Percentiles rank a stretch among this genome's conserved stretches.
These are phyloP conservation scores for Frieseomelitta varia DNA, from an alignment of 1,140 invertebrate species.

Conservation along the genomic window DNA sequence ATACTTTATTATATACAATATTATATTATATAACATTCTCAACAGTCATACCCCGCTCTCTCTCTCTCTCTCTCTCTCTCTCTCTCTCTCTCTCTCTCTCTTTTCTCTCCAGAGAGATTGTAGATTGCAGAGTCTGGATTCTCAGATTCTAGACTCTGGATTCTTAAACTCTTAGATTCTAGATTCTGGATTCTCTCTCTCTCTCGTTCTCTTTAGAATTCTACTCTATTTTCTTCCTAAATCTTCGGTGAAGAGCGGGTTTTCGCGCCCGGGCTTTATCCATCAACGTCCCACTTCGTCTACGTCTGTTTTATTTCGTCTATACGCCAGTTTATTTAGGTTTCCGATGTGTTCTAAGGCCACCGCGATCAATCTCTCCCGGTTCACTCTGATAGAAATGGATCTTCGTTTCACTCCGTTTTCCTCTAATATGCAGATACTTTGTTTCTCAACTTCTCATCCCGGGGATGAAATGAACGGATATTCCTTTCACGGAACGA, in stretches of 20 bases:
- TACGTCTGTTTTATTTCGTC: conserved; percentile 56
- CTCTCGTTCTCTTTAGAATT: not conserved
- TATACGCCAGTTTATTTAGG: conserved; percentile 36
- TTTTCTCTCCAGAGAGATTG: too few species aligned
- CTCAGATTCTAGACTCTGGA: too few species aligned
- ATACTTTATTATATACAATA: too few species aligned
- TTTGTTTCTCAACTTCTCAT: not conserved
- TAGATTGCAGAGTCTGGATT: too few species aligned
- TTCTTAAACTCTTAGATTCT: too few species aligned
- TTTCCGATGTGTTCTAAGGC: conserved; percentile 30
- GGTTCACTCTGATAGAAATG: conserved; percentile 31
- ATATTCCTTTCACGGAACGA: too few species aligned
- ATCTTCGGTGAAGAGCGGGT: conserved; percentile 42
- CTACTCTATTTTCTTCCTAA: conserved; percentile 51
- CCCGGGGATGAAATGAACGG: not conserved
- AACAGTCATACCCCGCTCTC: conserved; percentile 44
- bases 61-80: not conserved
- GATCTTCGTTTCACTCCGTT: conserved; percentile 9
- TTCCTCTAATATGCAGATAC: conserved; percentile 8
- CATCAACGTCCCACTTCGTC: conserved; percentile 59
- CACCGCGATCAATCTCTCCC: conserved; percentile 40
- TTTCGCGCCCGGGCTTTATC: conserved; percentile 60
- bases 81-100: not conserved
- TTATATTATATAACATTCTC: conserved; percentile 60
- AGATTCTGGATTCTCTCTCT: too few species aligned